A percentile compares a stretch with the other conserved stretches of the same genome.
Evolutionary conservation across 2,888 invertebrate species (phyloP).

Genomic region (Xestia sexstrigata): DNA sequence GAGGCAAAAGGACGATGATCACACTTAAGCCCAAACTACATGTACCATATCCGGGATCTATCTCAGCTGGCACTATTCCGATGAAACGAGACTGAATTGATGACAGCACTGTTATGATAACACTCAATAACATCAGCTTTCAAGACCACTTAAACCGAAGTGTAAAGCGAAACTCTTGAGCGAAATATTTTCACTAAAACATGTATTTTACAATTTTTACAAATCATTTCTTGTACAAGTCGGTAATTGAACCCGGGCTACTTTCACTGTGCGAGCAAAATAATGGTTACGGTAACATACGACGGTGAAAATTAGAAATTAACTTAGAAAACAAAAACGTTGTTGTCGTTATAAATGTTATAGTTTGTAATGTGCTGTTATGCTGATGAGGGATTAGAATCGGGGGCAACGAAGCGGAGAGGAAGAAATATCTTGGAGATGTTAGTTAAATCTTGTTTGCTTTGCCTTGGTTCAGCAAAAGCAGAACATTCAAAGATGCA

Average conservation of each 20-base stretch:
- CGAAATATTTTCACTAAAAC: conserved; percentile 49
- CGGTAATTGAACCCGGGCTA: conserved; percentile 66
- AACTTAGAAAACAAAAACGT: conserved; percentile 71
- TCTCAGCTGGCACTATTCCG: not conserved
- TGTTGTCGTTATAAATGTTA: conserved; percentile 50
- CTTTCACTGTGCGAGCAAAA: conserved; percentile 82
- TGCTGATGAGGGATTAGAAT: conserved; percentile 51
- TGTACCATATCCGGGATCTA: not conserved
- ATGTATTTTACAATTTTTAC: conserved; percentile 62
- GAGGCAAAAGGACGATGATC: not conserved
- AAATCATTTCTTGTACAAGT: conserved; percentile 58
- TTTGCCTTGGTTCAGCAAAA: not conserved
- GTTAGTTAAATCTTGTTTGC: conserved; percentile 10
- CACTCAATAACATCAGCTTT: conserved; percentile 48
- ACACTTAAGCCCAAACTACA: not conserved
- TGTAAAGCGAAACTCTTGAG: conserved; percentile 42
- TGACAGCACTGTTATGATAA: conserved; percentile 44
- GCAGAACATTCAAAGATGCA: not conserved
- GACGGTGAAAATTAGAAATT: conserved; percentile 85
- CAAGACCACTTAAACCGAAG: conserved; percentile 39
- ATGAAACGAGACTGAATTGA: conserved; percentile 8
- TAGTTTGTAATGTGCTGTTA: conserved; percentile 38
- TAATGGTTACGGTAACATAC: conserved; percentile 78
- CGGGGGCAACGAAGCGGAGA: conserved; percentile 9
- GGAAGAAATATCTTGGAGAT: conserved; percentile 15